These are phyloP conservation scores for Oxytorus armatus DNA, from an alignment of 2,888 invertebrate species.

Conservation along the genomic window DNA sequence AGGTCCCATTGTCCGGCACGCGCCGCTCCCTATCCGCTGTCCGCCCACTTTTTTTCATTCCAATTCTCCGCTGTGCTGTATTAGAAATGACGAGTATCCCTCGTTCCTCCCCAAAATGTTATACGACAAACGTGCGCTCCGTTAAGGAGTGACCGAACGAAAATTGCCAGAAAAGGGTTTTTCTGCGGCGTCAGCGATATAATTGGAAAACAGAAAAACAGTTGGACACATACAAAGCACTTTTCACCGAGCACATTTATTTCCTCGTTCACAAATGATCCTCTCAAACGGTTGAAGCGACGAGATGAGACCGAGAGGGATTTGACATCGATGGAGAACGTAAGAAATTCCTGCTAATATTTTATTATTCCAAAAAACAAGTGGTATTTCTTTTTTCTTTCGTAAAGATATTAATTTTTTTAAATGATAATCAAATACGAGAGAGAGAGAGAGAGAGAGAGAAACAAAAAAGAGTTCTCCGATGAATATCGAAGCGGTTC, in stretches of 20 bases:
- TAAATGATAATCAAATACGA: no score
- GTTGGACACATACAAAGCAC: not conserved
- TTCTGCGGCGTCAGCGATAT: slow-evolving; percentile 24
- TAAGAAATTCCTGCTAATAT: no score
- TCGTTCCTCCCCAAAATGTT: not conserved
- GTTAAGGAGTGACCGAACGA: slow-evolving; percentile 33
- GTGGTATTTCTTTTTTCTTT: no score
- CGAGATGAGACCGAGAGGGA: no score
- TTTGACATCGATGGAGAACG: no score
- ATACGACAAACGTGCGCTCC: no score
- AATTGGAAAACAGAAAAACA: slow-evolving; percentile 24
- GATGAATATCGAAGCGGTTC: slow-evolving; percentile 43
- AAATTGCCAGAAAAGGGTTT: slow-evolving; percentile 55
- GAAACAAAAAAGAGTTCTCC: slow-evolving; percentile 12
- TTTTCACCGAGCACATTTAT: not conserved
- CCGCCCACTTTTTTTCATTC: slow-evolving; percentile 77
- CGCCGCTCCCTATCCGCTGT: slow-evolving; percentile 72
- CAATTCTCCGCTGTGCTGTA: slow-evolving; percentile 17
- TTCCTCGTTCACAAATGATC: not conserved
- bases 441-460: slow-evolving; percentile 7
- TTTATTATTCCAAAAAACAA: no score
- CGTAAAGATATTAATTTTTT: no score
- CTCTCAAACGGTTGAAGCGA: not conserved
- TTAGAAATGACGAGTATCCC: slow-evolving; percentile 58
- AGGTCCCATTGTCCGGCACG: slow-evolving; percentile 77